phyloP scores from a whole-genome alignment of 92 coral and sea anemone genomes.

The Muricea muricata region DNA sequence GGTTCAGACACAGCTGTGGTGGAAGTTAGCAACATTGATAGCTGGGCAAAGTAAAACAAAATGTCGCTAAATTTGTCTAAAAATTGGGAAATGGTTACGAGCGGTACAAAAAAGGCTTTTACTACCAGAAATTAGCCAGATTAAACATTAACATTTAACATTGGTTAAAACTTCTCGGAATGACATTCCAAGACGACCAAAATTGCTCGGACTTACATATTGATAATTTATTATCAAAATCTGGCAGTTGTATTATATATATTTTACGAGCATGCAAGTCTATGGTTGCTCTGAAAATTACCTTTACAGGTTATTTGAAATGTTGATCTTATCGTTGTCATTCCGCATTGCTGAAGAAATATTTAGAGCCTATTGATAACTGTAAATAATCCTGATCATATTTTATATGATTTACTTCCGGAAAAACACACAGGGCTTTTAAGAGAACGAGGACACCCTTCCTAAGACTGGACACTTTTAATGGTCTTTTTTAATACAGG shows the following conservation, averaged over 20 bases:
- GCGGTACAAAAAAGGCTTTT: neutral
- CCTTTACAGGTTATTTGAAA: conserved; percentile 16
- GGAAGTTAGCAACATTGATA: conserved; percentile 40
- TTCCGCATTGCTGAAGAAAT: conserved; percentile 48
- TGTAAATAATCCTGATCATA: conserved; percentile 24
- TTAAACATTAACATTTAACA: neutral
- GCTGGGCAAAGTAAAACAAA: conserved; percentile 7
- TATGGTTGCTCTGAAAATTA: conserved; percentile 42
- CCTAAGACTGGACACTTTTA: conserved; percentile 38
- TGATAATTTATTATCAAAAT: conserved; percentile 29
- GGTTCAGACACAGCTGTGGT: conserved; percentile 40
- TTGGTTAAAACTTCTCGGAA: neutral
- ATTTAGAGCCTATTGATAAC: conserved; percentile 51
- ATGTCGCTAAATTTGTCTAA: neutral
- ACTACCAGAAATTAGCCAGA: neutral
- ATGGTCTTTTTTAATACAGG: conserved; percentile 5
- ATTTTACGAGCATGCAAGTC: conserved; percentile 50
- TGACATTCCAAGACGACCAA: conserved; percentile 32
- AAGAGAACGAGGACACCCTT: conserved; percentile 25
- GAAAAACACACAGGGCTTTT: neutral
- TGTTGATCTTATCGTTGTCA: conserved; percentile 33
- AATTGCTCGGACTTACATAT: conserved; percentile 43
- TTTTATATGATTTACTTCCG: conserved; percentile 44
- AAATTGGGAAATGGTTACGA: neutral
- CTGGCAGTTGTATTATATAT: conserved; percentile 51